A percentile compares a stretch with the other conserved stretches of the same genome.
These are phyloP conservation scores for Pimpla rufipes DNA, from an alignment of 2,888 invertebrate genomes.

Conservation along the genomic window DNA sequence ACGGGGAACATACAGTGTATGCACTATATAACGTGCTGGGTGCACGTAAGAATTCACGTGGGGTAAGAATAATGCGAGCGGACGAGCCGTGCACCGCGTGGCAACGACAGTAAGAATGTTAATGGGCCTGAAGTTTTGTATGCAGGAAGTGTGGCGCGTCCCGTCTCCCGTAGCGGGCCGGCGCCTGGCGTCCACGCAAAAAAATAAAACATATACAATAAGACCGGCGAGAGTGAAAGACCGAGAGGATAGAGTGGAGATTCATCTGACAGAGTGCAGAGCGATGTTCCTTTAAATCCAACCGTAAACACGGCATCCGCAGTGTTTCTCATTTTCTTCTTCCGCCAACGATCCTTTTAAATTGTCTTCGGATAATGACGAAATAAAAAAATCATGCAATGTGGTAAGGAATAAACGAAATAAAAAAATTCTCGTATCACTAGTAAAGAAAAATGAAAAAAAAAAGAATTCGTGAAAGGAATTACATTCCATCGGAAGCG, in stretches of 20 bases:
- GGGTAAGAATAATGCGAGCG: slow-evolving; percentile 73
- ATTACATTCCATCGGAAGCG: too few species aligned
- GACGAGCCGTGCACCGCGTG: slow-evolving; percentile 68
- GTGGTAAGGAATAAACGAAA: not conserved
- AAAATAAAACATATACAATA: slow-evolving; percentile 73
- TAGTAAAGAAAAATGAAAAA: too few species aligned
- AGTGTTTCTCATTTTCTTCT: slow-evolving; percentile 76
- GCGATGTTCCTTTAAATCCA: slow-evolving; percentile 74
- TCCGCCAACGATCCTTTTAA: not conserved
- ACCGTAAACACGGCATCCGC: slow-evolving; percentile 75
- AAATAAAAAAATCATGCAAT: not conserved
- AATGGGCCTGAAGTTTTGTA: slow-evolving; percentile 78
- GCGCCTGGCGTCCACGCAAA: slow-evolving; percentile 75
- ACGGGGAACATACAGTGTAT: not conserved
- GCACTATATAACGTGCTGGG: not conserved
- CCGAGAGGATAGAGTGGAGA: slow-evolving; percentile 68
- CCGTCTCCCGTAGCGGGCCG: slow-evolving; percentile 75
- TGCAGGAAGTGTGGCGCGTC: slow-evolving; percentile 79
- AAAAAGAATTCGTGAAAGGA: too few species aligned
- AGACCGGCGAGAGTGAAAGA: slow-evolving; percentile 74
- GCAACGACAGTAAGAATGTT: slow-evolving; percentile 73
- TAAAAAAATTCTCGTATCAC: not conserved
- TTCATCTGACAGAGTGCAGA: slow-evolving; percentile 70
- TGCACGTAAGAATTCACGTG: slow-evolving; percentile 61
- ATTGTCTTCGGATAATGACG: not conserved